phyloP scores from a whole-genome alignment of 2,797 vertebrate genomes.

The Eospalax fontanierii region DNA sequence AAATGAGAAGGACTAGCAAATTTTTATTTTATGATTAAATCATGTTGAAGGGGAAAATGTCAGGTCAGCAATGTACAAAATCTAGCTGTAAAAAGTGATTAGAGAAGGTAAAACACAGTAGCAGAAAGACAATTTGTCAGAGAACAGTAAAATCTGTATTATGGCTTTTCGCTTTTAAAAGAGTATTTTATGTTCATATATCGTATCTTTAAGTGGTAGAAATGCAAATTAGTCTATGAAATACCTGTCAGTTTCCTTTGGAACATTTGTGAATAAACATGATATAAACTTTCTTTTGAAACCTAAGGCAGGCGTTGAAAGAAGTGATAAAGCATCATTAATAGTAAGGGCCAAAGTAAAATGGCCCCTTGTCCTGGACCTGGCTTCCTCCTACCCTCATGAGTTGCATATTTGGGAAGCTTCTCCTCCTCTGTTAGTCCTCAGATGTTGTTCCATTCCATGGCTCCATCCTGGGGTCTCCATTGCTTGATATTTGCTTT shows the following conservation, averaged over 20 bases:
- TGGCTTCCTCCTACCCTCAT: neutral
- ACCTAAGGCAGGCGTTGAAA: too few species aligned
- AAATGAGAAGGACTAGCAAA: neutral
- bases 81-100: neutral
- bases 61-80: neutral
- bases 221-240: neutral
- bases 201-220: neutral
- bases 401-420: neutral
- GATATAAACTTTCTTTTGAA: neutral
- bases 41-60: neutral
- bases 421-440: neutral
- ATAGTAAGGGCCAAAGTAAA: neutral
- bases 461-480: neutral
- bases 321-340: neutral
- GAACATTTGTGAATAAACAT: neutral
- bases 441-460: neutral
- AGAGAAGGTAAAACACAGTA: neutral
- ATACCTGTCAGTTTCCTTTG: neutral
- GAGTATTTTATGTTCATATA: neutral
- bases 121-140: neutral
- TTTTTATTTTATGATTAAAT: neutral
- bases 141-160: neutral
- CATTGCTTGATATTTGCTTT: conserved; percentile 7
- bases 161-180: neutral
- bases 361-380: neutral